Percentiles rank a stretch among this genome's conserved stretches.
Conservation (phyloP, 2,113 vertebrate genomes). For the Atrichornis clamosus region DNA sequence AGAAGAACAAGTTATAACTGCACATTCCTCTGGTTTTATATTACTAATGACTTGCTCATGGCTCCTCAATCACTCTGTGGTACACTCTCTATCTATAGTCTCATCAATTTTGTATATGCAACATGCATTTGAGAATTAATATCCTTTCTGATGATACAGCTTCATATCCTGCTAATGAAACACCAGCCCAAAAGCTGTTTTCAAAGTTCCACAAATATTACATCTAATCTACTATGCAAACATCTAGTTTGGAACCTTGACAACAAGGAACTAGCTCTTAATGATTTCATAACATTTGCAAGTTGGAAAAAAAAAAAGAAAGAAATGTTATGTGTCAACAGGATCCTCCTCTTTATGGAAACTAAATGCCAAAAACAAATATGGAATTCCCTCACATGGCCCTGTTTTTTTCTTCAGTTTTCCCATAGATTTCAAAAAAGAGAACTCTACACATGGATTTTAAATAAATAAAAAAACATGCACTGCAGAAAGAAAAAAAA, state of each 20-base stretch:
- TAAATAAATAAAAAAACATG: background rate
- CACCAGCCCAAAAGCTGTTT: background rate
- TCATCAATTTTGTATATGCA: background rate
- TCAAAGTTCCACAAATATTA: constrained; percentile 2
- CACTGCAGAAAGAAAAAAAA: background rate
- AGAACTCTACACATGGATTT: background rate
- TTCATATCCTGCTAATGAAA: background rate
- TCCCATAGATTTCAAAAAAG: background rate
- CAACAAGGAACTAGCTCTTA: constrained; percentile 39
- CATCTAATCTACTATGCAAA: background rate
- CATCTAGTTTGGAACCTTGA: background rate
- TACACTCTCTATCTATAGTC: background rate
- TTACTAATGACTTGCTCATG: background rate
- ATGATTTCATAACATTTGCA: constrained; percentile 14
- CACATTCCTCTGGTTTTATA: background rate
- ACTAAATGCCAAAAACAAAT: constrained; percentile 27
- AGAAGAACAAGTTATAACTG: background rate
- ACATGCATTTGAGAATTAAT: background rate
- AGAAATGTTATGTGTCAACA: background rate
- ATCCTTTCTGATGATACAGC: background rate
- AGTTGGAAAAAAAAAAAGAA: background rate
- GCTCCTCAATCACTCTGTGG: background rate
- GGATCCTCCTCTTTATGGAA: constrained; percentile 14
- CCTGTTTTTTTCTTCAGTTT: background rate
- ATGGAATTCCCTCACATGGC: constrained; percentile 24